Base-by-base conservation (phyloP, 2,797 vertebrate species). In the Hephaestus fuliginosus region DNA sequence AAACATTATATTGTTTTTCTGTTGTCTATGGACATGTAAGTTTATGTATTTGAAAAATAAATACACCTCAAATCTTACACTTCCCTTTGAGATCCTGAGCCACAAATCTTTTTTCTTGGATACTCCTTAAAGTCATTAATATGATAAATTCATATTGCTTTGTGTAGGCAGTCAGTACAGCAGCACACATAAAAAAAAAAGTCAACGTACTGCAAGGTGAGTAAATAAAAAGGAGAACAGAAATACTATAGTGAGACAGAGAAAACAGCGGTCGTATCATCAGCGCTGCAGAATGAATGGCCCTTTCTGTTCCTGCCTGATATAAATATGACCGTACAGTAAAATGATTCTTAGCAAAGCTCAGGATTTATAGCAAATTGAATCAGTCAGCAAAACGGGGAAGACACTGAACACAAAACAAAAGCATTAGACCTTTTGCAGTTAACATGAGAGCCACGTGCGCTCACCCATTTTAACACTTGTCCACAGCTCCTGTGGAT, bases 361-460 rank as follows among this genome's bases (percentile, higher is more conserved):
- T 60, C 36, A 20, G 58, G 80, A 91, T 93, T 90, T 89, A 90
- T 70, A 69, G 90, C 78, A 81, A 85, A 89, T 89, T 88, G 75
- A 86, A 79, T 72, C 74, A 67, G 84, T 64, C 66, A 71, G 79
- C 83, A 61, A 88, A 80, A 62, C 74, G 2, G 52, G 55, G 78
- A 80, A 72, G 61, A 86, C 33, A 72, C 51, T 28, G 57, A 82
- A 63, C 57, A 78, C 78, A 74, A 76, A 80, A 66, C 74, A 69
- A 85, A 83, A 74, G 73, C 76, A 74, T 73, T 18, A 49, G 74
- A 56, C 69, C 56, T 68, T 86, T 86, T 80, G 78, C 80, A 48
- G 61, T 81, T 56, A 80, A 76, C 69, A 76, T 5, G 22, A 68
- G 74, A 74, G 81, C 74, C 18, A n/a, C 67, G 81, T 57, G 75